These are phyloP conservation scores for Hemicordylus capensis DNA, from an alignment of 2,113 vertebrate genomes.

Conservation along the genomic window DNA sequence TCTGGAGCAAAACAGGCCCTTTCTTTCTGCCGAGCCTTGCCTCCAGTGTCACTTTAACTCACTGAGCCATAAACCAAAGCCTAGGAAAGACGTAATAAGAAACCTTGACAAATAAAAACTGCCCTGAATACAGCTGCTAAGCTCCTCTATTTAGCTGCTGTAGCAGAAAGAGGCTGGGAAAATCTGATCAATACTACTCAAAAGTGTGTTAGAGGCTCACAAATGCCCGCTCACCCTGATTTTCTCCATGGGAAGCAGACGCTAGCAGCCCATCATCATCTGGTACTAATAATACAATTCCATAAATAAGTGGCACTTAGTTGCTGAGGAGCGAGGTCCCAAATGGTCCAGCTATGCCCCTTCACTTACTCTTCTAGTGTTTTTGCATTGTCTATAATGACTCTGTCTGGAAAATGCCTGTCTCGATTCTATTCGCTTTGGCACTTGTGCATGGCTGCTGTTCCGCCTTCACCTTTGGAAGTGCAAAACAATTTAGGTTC, in stretches of 20 bases:
- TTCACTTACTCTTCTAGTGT: neutral
- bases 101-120: rapidly evolving
- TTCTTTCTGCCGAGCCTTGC: neutral
- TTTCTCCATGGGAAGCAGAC: neutral
- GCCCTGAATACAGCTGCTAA: neutral
- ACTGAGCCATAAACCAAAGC: neutral
- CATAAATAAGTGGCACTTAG: slow-evolving; percentile 5
- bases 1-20: neutral
- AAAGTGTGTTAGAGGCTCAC: neutral
- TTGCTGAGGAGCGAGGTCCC: neutral
- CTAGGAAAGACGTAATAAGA: neutral
- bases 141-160: neutral
- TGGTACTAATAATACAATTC: neutral
- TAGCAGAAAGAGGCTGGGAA: neutral
- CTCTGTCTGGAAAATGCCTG: neutral
- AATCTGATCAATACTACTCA: neutral
- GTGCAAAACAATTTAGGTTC: rapidly evolving
- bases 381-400: neutral
- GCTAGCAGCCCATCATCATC: neutral
- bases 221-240: neutral
- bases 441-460: rapidly evolving
- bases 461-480: neutral
- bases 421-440: neutral
- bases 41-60: neutral
- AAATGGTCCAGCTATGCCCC: neutral